A percentile compares a stretch with the other conserved stretches of the same genome.
Conservation (phyloP, 2,113 vertebrate species). For the Tringa solitaria region DNA sequence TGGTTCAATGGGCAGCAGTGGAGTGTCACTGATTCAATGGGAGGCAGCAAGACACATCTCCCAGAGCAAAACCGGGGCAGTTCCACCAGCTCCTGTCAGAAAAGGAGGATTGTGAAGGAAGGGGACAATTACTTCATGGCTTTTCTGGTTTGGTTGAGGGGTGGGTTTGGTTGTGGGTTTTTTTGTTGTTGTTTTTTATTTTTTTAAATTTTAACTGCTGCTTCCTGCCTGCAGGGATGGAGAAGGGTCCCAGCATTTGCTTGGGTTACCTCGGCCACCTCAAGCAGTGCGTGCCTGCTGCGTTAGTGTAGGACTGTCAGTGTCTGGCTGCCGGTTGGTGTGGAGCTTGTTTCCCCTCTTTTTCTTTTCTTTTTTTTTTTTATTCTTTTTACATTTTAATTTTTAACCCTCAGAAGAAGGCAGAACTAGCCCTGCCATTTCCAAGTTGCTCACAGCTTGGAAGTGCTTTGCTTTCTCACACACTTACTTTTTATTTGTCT, state of each 20-base stretch:
- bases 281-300: neutral
- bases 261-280: fast-evolving
- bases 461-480: neutral
- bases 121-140: fast-evolving
- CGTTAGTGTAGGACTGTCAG: neutral
- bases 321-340: neutral
- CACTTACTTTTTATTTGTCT: neutral
- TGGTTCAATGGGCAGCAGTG: neutral
- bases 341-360: neutral
- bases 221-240: neutral
- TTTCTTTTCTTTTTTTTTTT: neutral
- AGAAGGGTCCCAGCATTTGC: neutral
- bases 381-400: neutral
- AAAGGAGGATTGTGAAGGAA: neutral
- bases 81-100: neutral
- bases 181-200: too few relatives aligned
- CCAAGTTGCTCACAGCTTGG: neutral
- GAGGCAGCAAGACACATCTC: neutral
- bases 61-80: neutral
- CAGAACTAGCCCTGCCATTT: neutral
- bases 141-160: neutral
- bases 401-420: neutral
- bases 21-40: neutral
- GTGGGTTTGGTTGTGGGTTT: neutral
- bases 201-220: neutral